phyloP scores from a whole-genome alignment of 1,140 invertebrate species.

The Nephila pilipes region DNA sequence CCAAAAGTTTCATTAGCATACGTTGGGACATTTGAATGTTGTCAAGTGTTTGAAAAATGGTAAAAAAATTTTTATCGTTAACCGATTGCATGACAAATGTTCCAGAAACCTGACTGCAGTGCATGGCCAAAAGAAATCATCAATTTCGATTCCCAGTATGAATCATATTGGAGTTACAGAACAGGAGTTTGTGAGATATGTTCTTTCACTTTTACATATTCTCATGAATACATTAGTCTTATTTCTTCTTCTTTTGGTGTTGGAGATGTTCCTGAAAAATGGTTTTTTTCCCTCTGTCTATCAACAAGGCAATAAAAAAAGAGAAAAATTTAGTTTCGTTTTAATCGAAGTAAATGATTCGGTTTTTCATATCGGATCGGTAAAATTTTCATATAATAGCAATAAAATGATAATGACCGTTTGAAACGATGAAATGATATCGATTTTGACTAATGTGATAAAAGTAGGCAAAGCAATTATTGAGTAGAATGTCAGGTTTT shows the following conservation, averaged over 20 bases:
- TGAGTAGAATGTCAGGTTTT: too few relatives aligned
- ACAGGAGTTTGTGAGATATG: slow-evolving; percentile 13
- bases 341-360: not conserved
- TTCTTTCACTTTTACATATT: slow-evolving; percentile 47
- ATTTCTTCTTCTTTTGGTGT: not conserved
- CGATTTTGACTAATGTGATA: too few relatives aligned
- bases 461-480: too few relatives aligned
- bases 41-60: slow-evolving; percentile 26
- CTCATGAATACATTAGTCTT: slow-evolving; percentile 35
- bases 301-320: not conserved
- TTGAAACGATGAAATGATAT: too few relatives aligned
- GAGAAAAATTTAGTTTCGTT: not conserved
- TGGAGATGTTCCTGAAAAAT: slow-evolving; percentile 17
- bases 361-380: not conserved
- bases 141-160: slow-evolving; percentile 8
- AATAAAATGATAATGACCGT: too few relatives aligned
- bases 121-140: slow-evolving; percentile 30
- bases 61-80: slow-evolving; percentile 46
- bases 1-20: slow-evolving; percentile 26
- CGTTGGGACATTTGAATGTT: slow-evolving; percentile 16
- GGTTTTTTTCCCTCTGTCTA: not conserved
- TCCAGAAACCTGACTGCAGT: slow-evolving; percentile 27
- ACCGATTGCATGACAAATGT: slow-evolving; percentile 52
- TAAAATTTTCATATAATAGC: too few relatives aligned
- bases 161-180: slow-evolving; percentile 23